Evolutionary conservation across 2,888 invertebrate species (phyloP).

Genomic region (Priapulus caudatus): DNA sequence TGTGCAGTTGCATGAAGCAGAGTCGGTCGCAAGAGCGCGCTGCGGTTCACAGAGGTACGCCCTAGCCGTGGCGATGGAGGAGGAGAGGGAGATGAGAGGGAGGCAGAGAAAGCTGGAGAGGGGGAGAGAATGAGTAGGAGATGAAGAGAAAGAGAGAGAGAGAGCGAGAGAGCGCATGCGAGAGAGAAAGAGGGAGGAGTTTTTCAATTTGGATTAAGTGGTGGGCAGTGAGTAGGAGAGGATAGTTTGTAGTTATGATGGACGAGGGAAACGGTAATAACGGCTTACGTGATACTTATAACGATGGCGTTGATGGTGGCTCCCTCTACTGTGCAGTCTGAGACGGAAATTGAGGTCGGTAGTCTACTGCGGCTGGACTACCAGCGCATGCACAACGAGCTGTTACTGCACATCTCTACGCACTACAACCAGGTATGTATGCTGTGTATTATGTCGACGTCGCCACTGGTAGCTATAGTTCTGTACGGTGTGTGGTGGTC

Average conservation of each 20-base stretch:
- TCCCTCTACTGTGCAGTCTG: constrained; percentile 36
- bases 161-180: neutral
- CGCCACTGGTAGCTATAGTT: neutral
- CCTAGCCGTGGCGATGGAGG: neutral
- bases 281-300: no score
- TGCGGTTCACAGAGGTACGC: constrained; percentile 28
- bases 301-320: no score
- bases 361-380: constrained; percentile 32
- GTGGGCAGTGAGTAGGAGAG: neutral
- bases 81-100: no score
- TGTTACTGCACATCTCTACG: constrained; percentile 35
- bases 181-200: no score
- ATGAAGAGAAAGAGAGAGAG: neutral
- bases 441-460: neutral
- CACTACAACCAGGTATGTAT: constrained; percentile 31
- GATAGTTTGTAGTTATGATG: neutral
- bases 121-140: neutral
- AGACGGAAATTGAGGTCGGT: constrained; percentile 33
- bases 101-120: neutral
- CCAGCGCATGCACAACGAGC: constrained; percentile 36
- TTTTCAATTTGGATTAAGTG: no score
- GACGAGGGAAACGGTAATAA: no score
- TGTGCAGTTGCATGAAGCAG: constrained; percentile 29
- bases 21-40: constrained; percentile 32
- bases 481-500: no score